Evolutionary conservation across 35 echinoderm and acorn worm species (phyloP).

Genomic region (Apostichopus californicus): DNA sequence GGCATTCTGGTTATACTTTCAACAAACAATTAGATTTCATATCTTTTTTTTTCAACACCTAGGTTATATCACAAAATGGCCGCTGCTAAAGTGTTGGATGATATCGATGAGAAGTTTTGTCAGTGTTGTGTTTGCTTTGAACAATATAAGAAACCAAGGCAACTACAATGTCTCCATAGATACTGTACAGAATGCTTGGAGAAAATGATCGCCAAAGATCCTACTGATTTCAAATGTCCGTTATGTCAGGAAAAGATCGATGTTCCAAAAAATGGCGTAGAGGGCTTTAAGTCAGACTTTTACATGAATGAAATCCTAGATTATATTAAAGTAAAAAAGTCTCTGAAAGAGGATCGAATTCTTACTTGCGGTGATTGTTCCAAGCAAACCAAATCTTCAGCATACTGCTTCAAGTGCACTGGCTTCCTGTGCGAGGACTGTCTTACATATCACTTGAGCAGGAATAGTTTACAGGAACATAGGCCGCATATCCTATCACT

Average conservation of each 20-base stretch:
- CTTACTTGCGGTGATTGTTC: conserved; percentile 2
- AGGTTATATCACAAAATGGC: too few species aligned
- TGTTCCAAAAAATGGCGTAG: neutral
- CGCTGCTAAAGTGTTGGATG: neutral
- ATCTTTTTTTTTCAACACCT: too few species aligned
- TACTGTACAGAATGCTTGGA: conserved; percentile 1
- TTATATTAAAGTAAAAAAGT: neutral
- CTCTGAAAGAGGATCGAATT: neutral
- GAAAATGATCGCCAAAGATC: neutral
- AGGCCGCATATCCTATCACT: neutral
- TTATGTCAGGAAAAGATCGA: neutral
- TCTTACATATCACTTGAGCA: neutral
- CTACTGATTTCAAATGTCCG: neutral
- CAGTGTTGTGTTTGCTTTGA: neutral
- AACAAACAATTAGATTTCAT: too few species aligned
- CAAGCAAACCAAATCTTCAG: neutral
- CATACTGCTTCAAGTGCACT: neutral
- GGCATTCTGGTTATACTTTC: too few species aligned
- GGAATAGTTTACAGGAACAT: neutral
- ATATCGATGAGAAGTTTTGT: conserved; percentile 8
- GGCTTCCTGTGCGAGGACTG: neutral
- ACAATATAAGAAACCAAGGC: conserved; percentile 1
- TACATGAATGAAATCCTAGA: neutral
- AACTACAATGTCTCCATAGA: neutral
- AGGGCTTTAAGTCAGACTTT: neutral